phyloP scores from a whole-genome alignment of 2,797 vertebrate genomes.

The Tangara arthus region DNA sequence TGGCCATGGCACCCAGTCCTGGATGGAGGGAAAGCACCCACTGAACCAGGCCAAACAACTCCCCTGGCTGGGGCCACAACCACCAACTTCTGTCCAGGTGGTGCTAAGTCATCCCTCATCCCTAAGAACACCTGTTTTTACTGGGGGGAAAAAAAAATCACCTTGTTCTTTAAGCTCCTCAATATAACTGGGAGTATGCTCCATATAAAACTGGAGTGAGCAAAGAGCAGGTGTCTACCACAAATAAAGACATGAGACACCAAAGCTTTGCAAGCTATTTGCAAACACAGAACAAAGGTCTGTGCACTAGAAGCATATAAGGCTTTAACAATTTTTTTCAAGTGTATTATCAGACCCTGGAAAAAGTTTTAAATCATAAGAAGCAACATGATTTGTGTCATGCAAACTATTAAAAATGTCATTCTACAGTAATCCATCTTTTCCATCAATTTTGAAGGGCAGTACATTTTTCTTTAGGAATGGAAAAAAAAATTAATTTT shows the following conservation, averaged over 20 bases:
- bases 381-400: not conserved
- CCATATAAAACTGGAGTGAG: not conserved
- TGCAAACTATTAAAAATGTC: not conserved
- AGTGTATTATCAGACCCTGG: not conserved
- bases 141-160: fast-evolving
- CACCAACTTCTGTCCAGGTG: not conserved
- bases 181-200: not conserved
- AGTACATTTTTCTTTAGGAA: not conserved
- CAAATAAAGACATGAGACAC: not conserved
- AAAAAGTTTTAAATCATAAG: not conserved
- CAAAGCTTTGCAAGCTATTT: not conserved
- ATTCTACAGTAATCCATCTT: not conserved
- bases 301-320: not conserved
- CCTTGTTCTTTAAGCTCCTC: not conserved
- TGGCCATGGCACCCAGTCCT: not conserved
- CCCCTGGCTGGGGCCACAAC: not conserved
- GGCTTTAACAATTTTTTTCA: not conserved
- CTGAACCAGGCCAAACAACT: fast-evolving
- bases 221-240: not conserved
- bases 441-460: not conserved
- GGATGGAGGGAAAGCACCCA: not conserved
- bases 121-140: not conserved
- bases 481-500: not conserved
- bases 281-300: not conserved
- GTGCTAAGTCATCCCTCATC: not conserved